These are phyloP conservation scores for Gisinianus flammeolus DNA, from an alignment of 2,888 invertebrate genomes.

Conservation along the genomic window DNA sequence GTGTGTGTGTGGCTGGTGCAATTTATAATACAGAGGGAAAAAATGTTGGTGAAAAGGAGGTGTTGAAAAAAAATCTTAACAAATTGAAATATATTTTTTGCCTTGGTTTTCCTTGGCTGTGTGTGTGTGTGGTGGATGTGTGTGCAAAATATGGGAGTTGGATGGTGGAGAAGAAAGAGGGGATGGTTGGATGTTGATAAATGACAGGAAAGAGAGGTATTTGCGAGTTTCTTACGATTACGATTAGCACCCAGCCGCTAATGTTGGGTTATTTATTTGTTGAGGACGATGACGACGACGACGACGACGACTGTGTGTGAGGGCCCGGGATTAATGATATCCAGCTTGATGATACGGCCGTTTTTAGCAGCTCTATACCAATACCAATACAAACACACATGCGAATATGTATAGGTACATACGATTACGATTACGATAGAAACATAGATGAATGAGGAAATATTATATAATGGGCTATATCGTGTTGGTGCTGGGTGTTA, in stretches of 20 bases:
- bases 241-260: constrained; percentile 4
- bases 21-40: constrained; percentile 10
- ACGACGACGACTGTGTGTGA: neutral
- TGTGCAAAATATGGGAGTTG: constrained; percentile 1
- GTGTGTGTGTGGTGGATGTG: neutral
- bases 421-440: neutral
- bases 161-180: constrained; percentile 22
- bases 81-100: constrained; percentile 33
- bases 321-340: constrained; percentile 10
- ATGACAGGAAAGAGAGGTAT: constrained; percentile 18
- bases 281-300: neutral
- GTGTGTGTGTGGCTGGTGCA: neutral
- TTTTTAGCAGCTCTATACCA: neutral
- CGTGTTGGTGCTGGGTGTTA: too few species aligned
- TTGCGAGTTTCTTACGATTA: constrained; percentile 5
- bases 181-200: constrained; percentile 30
- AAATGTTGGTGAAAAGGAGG: neutral
- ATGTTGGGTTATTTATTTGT: constrained; percentile 25
- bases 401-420: too few species aligned
- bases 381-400: neutral
- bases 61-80: constrained; percentile 26
- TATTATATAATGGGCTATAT: neutral
- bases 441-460: neutral
- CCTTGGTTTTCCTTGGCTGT: neutral
- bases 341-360: neutral